Evolutionary conservation across 2,888 invertebrate species (phyloP).

Genomic region (Crematogaster levior): DNA sequence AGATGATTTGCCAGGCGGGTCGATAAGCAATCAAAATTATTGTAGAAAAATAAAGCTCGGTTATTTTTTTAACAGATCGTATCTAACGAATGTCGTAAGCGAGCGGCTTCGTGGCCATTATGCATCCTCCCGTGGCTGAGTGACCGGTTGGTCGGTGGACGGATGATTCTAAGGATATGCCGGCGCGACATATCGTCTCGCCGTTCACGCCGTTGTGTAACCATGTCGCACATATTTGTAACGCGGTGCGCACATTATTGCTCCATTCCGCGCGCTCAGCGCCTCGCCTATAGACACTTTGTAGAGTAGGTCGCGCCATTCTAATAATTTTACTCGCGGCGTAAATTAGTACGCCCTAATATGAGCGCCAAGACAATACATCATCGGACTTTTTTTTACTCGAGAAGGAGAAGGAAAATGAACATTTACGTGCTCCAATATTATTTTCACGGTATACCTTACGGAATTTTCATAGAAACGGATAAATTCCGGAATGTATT

Average conservation of each 20-base stretch:
- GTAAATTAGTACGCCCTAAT: neutral
- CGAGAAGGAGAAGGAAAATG: neutral
- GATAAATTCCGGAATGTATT: neutral
- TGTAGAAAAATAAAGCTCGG: no score
- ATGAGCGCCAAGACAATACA: neutral
- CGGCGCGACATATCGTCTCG: conserved; percentile 21
- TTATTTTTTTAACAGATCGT: no score
- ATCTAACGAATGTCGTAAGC: no score
- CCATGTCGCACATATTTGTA: conserved; percentile 32
- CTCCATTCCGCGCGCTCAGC: conserved; percentile 21
- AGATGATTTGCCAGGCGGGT: no score
- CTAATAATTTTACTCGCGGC: conserved; percentile 6
- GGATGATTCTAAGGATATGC: neutral
- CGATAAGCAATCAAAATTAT: no score
- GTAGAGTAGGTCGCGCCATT: conserved; percentile 28
- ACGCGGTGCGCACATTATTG: conserved; percentile 35
- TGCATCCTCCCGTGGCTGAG: conserved; percentile 1
- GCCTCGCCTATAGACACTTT: conserved; percentile 13
- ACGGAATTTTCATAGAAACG: neutral
- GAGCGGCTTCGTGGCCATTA: neutral
- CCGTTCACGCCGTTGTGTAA: conserved; percentile 32
- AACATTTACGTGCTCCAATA: neutral
- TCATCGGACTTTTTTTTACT: neutral
- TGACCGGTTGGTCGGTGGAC: neutral
- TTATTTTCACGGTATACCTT: neutral